Evolutionary conservation across 2,888 invertebrate genomes (phyloP).

Genomic region (Lithosia quadra): DNA sequence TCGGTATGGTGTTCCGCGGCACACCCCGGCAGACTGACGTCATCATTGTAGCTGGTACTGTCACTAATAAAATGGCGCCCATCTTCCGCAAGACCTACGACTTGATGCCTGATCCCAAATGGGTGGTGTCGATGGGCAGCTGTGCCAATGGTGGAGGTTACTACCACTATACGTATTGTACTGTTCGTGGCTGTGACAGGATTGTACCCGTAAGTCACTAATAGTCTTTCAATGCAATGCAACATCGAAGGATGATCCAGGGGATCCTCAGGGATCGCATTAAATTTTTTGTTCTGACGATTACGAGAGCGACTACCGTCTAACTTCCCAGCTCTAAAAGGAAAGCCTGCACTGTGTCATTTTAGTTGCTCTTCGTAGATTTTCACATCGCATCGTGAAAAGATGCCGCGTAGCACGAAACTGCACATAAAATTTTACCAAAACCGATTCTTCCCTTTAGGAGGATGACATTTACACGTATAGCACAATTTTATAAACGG

Average conservation of each 20-base stretch:
- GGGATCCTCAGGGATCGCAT: no score
- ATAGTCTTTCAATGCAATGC: no score
- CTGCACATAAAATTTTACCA: no score
- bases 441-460: not conserved
- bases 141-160: slow-evolving; percentile 99
- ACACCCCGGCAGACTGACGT: slow-evolving; percentile 98
- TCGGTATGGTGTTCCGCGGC: slow-evolving; percentile 98
- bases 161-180: slow-evolving; percentile 99
- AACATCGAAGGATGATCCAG: no score
- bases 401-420: no score
- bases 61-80: slow-evolving; percentile 99
- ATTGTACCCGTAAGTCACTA: slow-evolving; percentile 71
- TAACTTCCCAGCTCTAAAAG: not conserved
- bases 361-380: no score
- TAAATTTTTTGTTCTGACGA: not conserved
- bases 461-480: not conserved
- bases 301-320: not conserved
- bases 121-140: slow-evolving; percentile 99
- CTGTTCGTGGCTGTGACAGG: slow-evolving; percentile 89
- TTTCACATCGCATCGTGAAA: no score
- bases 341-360: no score
- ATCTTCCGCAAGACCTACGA: slow-evolving; percentile 98
- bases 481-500: not conserved
- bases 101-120: slow-evolving; percentile 98
- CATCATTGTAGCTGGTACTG: slow-evolving; percentile 98